phyloP scores from a whole-genome alignment of 2,113 vertebrate genomes.

The Elgaria multicarinata region DNA sequence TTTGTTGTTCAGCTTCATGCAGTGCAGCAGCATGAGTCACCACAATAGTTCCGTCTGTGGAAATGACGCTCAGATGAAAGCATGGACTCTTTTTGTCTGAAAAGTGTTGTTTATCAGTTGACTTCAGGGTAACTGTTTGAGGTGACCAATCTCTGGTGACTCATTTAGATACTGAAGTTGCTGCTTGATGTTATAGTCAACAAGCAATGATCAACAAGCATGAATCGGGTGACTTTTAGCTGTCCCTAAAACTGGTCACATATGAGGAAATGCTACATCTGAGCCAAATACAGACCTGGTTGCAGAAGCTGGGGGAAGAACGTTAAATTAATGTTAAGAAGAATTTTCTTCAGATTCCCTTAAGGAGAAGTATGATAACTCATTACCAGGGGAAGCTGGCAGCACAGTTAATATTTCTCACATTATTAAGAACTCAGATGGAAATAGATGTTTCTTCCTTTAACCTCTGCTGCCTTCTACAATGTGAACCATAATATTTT shows the following conservation, averaged over 20 bases:
- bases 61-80: background rate
- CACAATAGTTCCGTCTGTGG: background rate
- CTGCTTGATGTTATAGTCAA: background rate
- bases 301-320: background rate
- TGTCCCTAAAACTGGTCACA: background rate
- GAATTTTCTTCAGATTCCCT: background rate
- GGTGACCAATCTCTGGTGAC: background rate
- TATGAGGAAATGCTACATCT: background rate
- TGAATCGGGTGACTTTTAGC: background rate
- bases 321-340: background rate
- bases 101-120: background rate
- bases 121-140: background rate
- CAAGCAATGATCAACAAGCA: background rate
- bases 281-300: background rate
- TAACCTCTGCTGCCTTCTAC: constrained; percentile 16
- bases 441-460: constrained; percentile 6
- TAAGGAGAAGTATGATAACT: background rate
- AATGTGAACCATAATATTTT: constrained; percentile 6
- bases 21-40: background rate
- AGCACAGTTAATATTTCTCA: constrained; percentile 7
- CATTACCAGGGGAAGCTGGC: background rate
- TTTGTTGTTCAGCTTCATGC: background rate
- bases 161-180: background rate
- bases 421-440: background rate
- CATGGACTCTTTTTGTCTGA: background rate